Evolutionary conservation across 2,113 vertebrate species (phyloP).

Genomic region (Xiphorhynchus elegans): DNA sequence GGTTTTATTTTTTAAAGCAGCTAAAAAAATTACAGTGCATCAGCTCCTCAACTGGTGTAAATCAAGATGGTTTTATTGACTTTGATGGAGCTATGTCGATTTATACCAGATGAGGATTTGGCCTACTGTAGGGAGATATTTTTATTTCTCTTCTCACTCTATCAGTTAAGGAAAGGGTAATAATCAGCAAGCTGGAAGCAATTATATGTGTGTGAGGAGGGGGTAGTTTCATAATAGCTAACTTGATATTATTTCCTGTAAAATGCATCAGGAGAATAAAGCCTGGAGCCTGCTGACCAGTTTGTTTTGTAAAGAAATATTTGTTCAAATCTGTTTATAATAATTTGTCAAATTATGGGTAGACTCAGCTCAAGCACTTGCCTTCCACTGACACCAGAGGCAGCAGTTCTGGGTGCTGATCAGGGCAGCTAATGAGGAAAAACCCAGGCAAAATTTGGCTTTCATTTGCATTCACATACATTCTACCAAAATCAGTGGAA

Average conservation of each 20-base stretch:
- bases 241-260: slow-evolving; percentile 70
- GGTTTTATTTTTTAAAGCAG: slow-evolving; percentile 67
- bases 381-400: not conserved
- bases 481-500: slow-evolving; percentile 15
- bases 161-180: slow-evolving; percentile 65
- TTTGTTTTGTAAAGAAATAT: slow-evolving; percentile 56
- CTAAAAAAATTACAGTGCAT: slow-evolving; percentile 58
- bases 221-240: slow-evolving; percentile 70
- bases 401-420: not conserved
- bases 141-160: slow-evolving; percentile 61
- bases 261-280: slow-evolving; percentile 62
- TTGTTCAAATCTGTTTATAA: slow-evolving; percentile 58
- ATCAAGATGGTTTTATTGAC: slow-evolving; percentile 62
- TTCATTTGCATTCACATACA: not conserved
- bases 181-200: slow-evolving; percentile 69
- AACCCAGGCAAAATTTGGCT: not conserved
- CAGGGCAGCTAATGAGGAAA: not conserved
- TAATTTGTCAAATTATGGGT: slow-evolving; percentile 25
- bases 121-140: slow-evolving; percentile 57
- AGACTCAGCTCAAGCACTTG: not conserved
- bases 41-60: slow-evolving; percentile 58
- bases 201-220: slow-evolving; percentile 59
- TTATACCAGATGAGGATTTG: slow-evolving; percentile 69
- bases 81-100: slow-evolving; percentile 64
- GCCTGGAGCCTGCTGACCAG: slow-evolving; percentile 53